Base-by-base conservation (phyloP, 2,113 vertebrate species). In the Strix uralensis region DNA sequence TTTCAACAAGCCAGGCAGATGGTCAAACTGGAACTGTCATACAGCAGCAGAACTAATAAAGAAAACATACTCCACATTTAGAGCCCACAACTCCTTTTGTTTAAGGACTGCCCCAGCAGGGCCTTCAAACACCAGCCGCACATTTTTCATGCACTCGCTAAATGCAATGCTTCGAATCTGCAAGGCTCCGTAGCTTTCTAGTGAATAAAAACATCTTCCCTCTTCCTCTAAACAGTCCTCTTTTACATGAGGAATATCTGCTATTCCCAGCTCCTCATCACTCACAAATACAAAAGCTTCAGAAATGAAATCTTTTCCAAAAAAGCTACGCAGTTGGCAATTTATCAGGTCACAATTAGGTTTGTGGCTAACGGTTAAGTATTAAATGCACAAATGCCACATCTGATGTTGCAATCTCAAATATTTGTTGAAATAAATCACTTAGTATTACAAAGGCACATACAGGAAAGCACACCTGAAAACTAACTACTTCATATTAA, bases 1-100 rank as follows among this genome's bases (percentile, higher is more conserved):
- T 86, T 95, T 78, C 87, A 94, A 61, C 20, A 69, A 70, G 66
- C 42, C 23, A 81, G 58, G n/a, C 15, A 51, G n/a, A 58, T 0
- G 70, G 62, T 62, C 80, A 92, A 75, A 65, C 51, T 71, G 32
- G 9, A 84, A 66, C 75, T 81, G 22, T 62, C 86, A 80, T 61
- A 57, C 21, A 78, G 90, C 49, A 84, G 62, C 70, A 96, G 52
- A 87, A 78, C 25, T 52, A 70, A 81, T 78, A 74, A 88, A 90
- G 36, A 62, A 46, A 46, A 62, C 4, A 62, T 66, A 63, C 72
- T 79, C 30, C 58, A 61, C 29, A 54, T 40, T 54, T 83, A 88
- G 67, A 96, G 34, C 44, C 38, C n/a, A 38, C 10, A 57, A 51
- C 2, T 87, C 52, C 88, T 88, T 91, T 93, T 92, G 66, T 92